Percentiles rank a stretch among this genome's conserved stretches.
These are phyloP conservation scores for Apis mellifera DNA, from an alignment of 1,140 invertebrate species.

Conservation along the genomic window DNA sequence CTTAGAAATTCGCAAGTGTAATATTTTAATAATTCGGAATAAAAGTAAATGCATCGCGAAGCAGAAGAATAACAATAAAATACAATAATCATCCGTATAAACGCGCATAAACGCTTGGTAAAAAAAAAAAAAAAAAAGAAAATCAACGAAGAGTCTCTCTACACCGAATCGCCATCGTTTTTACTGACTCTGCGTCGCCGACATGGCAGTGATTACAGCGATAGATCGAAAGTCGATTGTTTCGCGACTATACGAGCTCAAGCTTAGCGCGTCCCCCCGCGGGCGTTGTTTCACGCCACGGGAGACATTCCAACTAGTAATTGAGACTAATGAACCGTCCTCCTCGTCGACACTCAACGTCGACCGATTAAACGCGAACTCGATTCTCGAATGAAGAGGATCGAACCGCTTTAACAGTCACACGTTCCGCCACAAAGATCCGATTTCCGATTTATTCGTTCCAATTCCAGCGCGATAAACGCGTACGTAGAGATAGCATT, in stretches of 20 bases:
- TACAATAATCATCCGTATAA: neutral
- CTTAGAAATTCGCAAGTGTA: slow-evolving; percentile 13
- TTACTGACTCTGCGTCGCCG: slow-evolving; percentile 11
- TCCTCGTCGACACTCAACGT: neutral
- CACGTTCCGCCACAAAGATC: neutral
- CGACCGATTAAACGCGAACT: neutral
- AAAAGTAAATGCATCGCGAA: slow-evolving; percentile 26
- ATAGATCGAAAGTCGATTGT: slow-evolving; percentile 22
- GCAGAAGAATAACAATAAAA: slow-evolving; percentile 2
- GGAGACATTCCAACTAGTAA: slow-evolving; percentile 41
- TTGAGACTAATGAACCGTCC: slow-evolving; percentile 39
- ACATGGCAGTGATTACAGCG: slow-evolving; percentile 34
- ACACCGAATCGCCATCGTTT: slow-evolving; percentile 1
- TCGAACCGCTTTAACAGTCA: neutral
- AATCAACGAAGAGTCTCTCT: neutral
- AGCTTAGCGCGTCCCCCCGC: neutral
- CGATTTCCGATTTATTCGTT: slow-evolving; percentile 21
- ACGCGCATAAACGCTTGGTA: neutral
- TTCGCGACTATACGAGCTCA: slow-evolving; percentile 1
- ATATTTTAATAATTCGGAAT: neutral
- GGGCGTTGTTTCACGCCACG: neutral
- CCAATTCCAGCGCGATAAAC: slow-evolving; percentile 19
- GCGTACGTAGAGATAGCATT: neutral
- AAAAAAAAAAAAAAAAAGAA: neutral
- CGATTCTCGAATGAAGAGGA: neutral